Evolutionary conservation across 2,113 vertebrate species (phyloP).

Genomic region (Gallinago undulata): DNA sequence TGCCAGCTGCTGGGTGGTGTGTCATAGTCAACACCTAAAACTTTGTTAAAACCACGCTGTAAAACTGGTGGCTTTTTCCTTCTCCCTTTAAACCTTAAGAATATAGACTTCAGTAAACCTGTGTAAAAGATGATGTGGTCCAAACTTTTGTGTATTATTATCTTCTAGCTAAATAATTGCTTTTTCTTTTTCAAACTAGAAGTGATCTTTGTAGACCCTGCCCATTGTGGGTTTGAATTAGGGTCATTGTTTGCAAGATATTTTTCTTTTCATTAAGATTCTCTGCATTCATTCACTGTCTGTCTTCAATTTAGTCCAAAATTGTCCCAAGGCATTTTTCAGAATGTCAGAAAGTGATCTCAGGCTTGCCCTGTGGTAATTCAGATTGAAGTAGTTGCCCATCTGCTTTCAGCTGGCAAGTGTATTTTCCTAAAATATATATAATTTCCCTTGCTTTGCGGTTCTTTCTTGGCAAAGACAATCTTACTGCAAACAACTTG

Average conservation of each 20-base stretch:
- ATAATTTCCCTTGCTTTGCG: not conserved
- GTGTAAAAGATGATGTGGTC: fast-evolving
- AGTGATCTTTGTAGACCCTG: not conserved
- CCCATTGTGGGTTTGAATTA: not conserved
- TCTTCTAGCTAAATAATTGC: not conserved
- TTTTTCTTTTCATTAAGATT: not conserved
- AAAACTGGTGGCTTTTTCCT: not conserved
- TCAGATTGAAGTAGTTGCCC: not conserved
- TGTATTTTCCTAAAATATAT: not conserved
- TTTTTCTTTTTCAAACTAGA: not conserved
- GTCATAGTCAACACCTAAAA: fast-evolving
- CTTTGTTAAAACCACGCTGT: not conserved
- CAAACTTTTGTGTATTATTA: not conserved
- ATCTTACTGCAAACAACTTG: not conserved
- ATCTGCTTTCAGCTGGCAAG: not conserved
- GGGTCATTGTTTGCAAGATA: not conserved
- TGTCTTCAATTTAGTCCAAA: not conserved
- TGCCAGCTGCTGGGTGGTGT: not conserved
- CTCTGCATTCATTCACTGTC: not conserved
- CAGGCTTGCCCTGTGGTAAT: not conserved
- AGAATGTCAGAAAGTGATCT: not conserved
- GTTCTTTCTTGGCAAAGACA: not conserved
- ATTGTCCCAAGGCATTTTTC: not conserved
- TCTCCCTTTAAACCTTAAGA: not conserved
- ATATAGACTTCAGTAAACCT: not conserved